These are phyloP conservation scores for Amblyjoppa proteus DNA, from an alignment of 2,888 invertebrate species.

Conservation along the genomic window DNA sequence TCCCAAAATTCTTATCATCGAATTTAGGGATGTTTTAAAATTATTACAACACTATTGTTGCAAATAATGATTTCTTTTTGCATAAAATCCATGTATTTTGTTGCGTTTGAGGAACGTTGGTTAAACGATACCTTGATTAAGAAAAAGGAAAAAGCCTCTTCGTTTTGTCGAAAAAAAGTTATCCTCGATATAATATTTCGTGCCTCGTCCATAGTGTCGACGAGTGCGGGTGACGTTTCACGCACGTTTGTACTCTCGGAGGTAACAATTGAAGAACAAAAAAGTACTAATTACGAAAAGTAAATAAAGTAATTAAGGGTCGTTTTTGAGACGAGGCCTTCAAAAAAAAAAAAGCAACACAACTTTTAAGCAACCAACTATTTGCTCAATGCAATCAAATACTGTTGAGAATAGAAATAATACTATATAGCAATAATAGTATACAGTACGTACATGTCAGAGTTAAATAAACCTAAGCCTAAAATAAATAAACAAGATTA, in stretches of 20 bases:
- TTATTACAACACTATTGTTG: too few species aligned
- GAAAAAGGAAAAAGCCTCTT: constrained; percentile 46
- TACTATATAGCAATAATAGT: too few species aligned
- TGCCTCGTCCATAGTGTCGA: constrained; percentile 23
- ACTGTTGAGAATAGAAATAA: constrained; percentile 72
- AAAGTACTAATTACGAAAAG: not conserved
- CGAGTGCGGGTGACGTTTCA: not conserved
- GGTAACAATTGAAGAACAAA: constrained; percentile 2
- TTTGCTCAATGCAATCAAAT: constrained; percentile 82
- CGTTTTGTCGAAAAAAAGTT: constrained; percentile 43
- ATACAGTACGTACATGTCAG: too few species aligned
- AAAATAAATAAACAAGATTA: too few species aligned
- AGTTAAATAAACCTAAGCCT: too few species aligned
- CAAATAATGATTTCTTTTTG: too few species aligned
- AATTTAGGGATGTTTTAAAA: too few species aligned
- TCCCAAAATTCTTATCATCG: too few species aligned
- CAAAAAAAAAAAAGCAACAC: constrained; percentile 50
- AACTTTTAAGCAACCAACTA: constrained; percentile 77
- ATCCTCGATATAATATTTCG: constrained; percentile 36
- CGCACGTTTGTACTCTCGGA: constrained; percentile 20
- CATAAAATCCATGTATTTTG: too few species aligned
- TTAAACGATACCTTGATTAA: constrained; percentile 22
- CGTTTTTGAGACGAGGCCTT: constrained; percentile 76
- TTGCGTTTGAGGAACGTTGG: constrained; percentile 22
- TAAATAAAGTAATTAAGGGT: constrained; percentile 26